Evolutionary conservation across 2,888 invertebrate genomes (phyloP), one percentile per base, ranked within the genome.

Genomic region (Eupithecia dodoneata): DNA sequence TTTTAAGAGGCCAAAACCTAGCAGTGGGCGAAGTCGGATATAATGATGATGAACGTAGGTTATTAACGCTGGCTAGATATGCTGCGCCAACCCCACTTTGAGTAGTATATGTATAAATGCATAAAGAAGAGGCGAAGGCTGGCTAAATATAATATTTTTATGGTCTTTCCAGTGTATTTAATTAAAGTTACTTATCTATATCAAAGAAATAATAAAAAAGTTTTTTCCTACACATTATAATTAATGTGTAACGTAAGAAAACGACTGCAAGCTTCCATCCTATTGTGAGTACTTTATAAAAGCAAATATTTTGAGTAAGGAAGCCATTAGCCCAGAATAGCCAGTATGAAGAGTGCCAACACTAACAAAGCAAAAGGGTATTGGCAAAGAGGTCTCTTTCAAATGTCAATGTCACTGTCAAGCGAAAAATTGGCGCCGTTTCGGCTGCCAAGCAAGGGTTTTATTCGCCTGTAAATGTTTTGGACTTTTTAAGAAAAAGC

Each of bases 391-490:
- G 67, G 49, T 49, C n/a, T 66, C 74, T 73, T 78, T 73, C 55
- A 71, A 72, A 78, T 78, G 74, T 78, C 78, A 78, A 78, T 76
- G 78, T 78, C 76, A 78, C 67, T 78, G 67, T 76, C 73, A 73
- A 59, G 47, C n/a, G 45, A 18, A 52, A 71, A 69, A 69, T 74
- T 78, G 76, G 76, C 78, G 69, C 72, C 72, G 70, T 18, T 66
- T 66, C 66, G 12, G 15, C 63, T 9, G 18, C 41, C 59, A 18
- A 30, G 0, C 10, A 30, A 10, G 18, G 10, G 63, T 42, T 66
- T 66, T 7, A 42, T 30, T 30, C 12, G 30, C 30, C 30, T 63
- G 4, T 42, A 66, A 66, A 66, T 66, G 42, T 66, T 42, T 66
- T 42, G 42, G 66, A 66, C 41, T 66, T 13, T 66, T 65, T 3